A percentile compares a stretch with the other conserved stretches of the same genome.
Conservation (phyloP, 2,797 vertebrate species). For the Chromobotia macracanthus region DNA sequence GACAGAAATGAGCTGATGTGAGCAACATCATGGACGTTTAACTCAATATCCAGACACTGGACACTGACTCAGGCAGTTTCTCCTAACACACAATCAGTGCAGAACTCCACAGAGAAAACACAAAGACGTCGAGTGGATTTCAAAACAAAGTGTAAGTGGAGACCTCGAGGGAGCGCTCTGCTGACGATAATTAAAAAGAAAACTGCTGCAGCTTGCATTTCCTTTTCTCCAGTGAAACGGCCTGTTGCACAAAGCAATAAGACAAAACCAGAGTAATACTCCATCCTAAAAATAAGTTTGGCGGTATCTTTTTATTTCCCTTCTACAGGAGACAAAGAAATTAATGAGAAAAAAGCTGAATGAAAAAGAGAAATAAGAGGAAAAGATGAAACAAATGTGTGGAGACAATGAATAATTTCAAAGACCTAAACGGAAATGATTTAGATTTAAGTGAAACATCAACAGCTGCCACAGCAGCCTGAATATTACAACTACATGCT, state of each 20-base stretch:
- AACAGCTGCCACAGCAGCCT: not conserved
- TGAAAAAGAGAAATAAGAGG: not conserved
- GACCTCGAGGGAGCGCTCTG: conserved; percentile 24
- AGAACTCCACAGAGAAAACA: conserved; percentile 19
- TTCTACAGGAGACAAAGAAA: not conserved
- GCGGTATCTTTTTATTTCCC: not conserved
- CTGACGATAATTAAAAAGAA: conserved; percentile 43
- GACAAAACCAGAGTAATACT: not conserved
- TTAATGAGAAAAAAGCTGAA: not conserved
- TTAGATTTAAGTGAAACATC: not conserved
- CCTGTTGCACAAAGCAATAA: conserved; percentile 24
- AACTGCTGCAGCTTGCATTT: conserved; percentile 22
- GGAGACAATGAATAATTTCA: not conserved
- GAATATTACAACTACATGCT: not conserved
- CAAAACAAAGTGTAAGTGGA: conserved; percentile 41
- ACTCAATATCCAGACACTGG: conserved; percentile 21
- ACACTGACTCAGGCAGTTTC: conserved; percentile 24
- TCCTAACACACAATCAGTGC: conserved; percentile 32
- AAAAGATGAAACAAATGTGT: not conserved
- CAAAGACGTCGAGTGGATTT: conserved; percentile 14
- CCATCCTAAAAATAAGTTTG: not conserved
- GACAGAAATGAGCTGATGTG: not conserved
- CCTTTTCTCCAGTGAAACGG: not conserved
- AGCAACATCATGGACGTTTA: conserved; percentile 6
- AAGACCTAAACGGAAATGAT: not conserved